phyloP scores from a whole-genome alignment of 2,888 invertebrate genomes.

The Dolichomitus sp. region DNA sequence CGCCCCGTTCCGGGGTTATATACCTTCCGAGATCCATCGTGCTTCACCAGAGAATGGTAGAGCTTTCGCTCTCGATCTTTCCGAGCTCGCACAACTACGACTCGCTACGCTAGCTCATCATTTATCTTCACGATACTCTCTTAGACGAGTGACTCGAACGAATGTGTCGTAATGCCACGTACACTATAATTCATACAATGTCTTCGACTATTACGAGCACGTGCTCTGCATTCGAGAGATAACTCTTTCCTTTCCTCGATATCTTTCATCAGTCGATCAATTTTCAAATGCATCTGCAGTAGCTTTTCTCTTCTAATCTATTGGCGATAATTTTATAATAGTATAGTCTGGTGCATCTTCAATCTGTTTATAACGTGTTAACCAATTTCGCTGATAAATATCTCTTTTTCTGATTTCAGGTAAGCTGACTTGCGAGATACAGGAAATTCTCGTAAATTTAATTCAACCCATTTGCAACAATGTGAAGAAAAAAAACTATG shows the following conservation, averaged over 20 bases:
- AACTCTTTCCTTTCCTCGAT: too few relatives aligned
- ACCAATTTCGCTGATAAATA: conserved; percentile 15
- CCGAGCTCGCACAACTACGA: background rate
- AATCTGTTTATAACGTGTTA: background rate
- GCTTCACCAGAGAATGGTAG: background rate
- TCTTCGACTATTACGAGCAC: background rate
- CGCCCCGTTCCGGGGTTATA: conserved; percentile 49
- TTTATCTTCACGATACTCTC: conserved; percentile 31
- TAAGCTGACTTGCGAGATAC: conserved; percentile 49
- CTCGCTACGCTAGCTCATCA: conserved; percentile 29
- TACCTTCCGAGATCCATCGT: background rate
- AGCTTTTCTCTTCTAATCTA: too few relatives aligned
- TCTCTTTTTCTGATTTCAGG: conserved; percentile 63
- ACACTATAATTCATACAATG: conserved; percentile 8
- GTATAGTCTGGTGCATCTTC: background rate
- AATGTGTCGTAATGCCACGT: conserved; percentile 17
- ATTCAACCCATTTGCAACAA: background rate
- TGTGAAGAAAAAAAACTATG: background rate
- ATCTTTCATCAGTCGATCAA: too few relatives aligned
- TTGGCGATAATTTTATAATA: too few relatives aligned
- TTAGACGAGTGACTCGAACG: conserved; percentile 21
- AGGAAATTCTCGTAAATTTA: conserved; percentile 8
- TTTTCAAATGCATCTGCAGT: too few relatives aligned
- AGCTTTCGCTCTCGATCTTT: conserved; percentile 20
- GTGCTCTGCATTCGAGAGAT: too few relatives aligned